Base-by-base conservation (phyloP, 92 coral and sea anemone species). In the Zoanthus sociatus region DNA sequence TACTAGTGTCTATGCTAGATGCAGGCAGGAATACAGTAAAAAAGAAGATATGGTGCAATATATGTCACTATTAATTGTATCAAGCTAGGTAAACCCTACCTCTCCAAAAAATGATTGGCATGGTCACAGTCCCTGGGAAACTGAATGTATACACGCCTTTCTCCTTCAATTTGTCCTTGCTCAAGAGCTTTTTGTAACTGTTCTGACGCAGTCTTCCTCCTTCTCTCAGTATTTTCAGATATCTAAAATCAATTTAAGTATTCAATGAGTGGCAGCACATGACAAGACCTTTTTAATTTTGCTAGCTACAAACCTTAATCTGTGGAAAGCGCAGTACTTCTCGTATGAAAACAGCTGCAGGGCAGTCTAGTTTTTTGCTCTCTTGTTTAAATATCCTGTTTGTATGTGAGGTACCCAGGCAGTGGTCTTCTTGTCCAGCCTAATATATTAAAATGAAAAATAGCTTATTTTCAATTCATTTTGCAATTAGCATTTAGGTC, bases 301-400 rank as follows among this genome's bases (percentile, higher is more conserved):
- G 44, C 70, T 68, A n/a, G 73, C 56, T 31, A 14, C 60, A 50
- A 89, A 89, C 94, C 91, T 89, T 89, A 70, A 86, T 89, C 78
- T 54, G 74, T 63, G 89, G 94, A 84, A 86, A 92, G 66, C 87
- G 76, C 48, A 82, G 32, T 26, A 86, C 82, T 83, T 87, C 91
- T 3, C 91, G 68, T 16, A 89, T 82, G 16, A 89, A 58, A 1
- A 92, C 83, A 30, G 56, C 30, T 12, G 95, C 92, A 15, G 92
- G 90, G 66, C 95, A 92, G 76, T 82, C 92, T 21, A 86, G 33
- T 79, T 92, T 89, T 75, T 89, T 92, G 8, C 91, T 89, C 18
- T 72, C 87, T 82, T 92, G 95, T 54, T 72, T 82, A 4, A 92
- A 72, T 69, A 69, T 69, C 45, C 73, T 69, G 73, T 32, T 69